A percentile compares a stretch with the other conserved stretches of the same genome.
Evolutionary conservation across 1,140 invertebrate genomes (phyloP).

Genomic region (Ruditapes philippinarum): DNA sequence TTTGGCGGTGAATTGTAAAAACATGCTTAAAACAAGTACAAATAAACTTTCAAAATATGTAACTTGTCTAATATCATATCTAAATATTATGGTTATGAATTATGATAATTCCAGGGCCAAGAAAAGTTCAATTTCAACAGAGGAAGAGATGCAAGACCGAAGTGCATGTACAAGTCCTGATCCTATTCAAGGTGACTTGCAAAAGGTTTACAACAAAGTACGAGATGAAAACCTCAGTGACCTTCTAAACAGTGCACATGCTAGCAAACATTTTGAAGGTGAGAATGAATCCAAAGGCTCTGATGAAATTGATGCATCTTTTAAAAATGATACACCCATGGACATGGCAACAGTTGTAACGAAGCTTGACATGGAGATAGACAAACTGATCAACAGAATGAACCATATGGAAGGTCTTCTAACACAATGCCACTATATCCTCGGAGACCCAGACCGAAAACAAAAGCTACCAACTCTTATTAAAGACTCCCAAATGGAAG

Average conservation of each 20-base stretch:
- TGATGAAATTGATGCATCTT: conserved; percentile 34
- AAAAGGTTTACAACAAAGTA: conserved; percentile 66
- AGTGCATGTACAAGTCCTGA: conserved; percentile 30
- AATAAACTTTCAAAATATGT: too few species aligned
- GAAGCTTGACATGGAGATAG: conserved; percentile 64
- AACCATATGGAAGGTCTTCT: conserved; percentile 69
- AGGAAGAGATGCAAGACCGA: not conserved
- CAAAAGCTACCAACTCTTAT: conserved; percentile 66
- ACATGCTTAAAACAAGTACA: too few species aligned
- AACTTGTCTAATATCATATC: too few species aligned
- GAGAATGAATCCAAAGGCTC: conserved; percentile 1
- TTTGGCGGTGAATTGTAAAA: too few species aligned
- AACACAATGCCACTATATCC: conserved; percentile 71
- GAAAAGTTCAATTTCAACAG: conserved; percentile 20
- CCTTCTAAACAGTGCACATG: conserved; percentile 15
- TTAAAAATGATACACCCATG: not conserved
- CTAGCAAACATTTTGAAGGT: conserved; percentile 23
- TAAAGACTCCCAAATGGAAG: conserved; percentile 63
- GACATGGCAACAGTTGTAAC: conserved; percentile 3
- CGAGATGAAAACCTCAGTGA: conserved; percentile 64
- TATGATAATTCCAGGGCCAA: conserved; percentile 31
- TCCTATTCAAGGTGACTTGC: conserved; percentile 22
- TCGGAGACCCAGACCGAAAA: conserved; percentile 72
- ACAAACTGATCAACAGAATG: conserved; percentile 62
- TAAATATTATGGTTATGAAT: too few species aligned